Evolutionary conservation across 2,888 invertebrate species (phyloP), one percentile per base, ranked within the genome.

Genomic region (Brachylomia viminalis): DNA sequence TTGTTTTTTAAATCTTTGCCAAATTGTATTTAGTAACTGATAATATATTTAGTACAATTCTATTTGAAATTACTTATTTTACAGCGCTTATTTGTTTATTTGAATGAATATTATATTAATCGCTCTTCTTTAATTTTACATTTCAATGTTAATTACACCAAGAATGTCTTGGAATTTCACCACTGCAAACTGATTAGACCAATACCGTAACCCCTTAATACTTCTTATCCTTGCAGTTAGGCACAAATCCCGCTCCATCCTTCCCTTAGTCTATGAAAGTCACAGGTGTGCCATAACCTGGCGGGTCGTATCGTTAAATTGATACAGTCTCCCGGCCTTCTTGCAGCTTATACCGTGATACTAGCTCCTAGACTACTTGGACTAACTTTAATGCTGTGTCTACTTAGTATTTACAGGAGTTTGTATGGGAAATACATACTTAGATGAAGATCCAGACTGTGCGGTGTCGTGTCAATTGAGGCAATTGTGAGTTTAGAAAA

Each of bases 261-360:
- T 17, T 17, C 11, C 20, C 45, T 52, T 86, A 86, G 17, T 92
- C 93, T 92, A 49, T 88, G 89, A 0, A 30, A 80, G 87, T 69
- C 89, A 70, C 93, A 93, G 93, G 93, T 93, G 93, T 76, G 86
- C 86, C 75, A 75, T 82, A 88, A 86, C 86, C 88, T 83, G 86
- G 77, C 79, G 77, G 79, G 85, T 77, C 75, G 86, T 89, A 89
- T 92, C 91, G 90, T 90, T 90, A 92, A 91, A 92, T 90, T 91
- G 92, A 92, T 91, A 92, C 89, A 88, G 83, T 83, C 87, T 85
- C 83, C 72, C 72, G 58, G 87, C 82, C 87, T 86, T 80, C 80
- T 78, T 77, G 77, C 76, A 84, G 84, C 82, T 75, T 78, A 76
- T 70, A 74, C 77, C 76, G 84, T 85, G 77, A 86, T 87, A 61